Base-by-base conservation (phyloP, 2,113 vertebrate species). In the Proterorhinus semilunaris region DNA sequence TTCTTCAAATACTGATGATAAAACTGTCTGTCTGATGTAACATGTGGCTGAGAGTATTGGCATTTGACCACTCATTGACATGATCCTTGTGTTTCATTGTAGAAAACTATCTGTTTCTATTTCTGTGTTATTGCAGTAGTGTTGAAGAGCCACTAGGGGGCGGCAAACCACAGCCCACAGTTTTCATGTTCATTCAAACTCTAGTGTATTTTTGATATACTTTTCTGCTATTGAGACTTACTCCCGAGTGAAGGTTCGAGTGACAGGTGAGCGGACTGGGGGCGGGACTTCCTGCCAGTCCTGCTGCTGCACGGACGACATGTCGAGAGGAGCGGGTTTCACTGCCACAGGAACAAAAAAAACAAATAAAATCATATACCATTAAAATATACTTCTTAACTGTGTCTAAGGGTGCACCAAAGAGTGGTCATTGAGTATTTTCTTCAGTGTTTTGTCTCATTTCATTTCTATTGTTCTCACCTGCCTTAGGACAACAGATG, bases 251-350 rank as follows among this genome's bases (percentile, higher is more conserved):
- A 97, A 98, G 83, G 94, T 96, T 86, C 95, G 91, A n/a, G 96
- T 97, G 88, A 98, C 95, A 36, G 96, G 96, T 49, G 96, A 98
- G 84, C 94, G 92, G 2, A 98, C 92, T 1, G 96, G 96, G 17
- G 96, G 94, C 74, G 94, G 95, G 68, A 96, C 89, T 86, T 98
- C 96, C 79, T 96, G 95, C 95, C 95, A 97, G 76, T 97, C 95
- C 67, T 94, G 89, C 50, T 93, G 90, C 49, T 93, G 90, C 49
- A 94, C 70, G 55, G 94, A 90, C 58, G 91, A 91, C 83, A 98
- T 95, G 90, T 96, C 93, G 73, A 97, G 87, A 46, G 96, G 96
- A 73, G 95, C 93, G 76, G 96, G 96, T 88, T 94, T 98, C 78
- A 89, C 96, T 98, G 83, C 6, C 55, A 72, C 55, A 17, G 78